Percentiles rank a stretch among this genome's conserved stretches.
Evolutionary conservation across 92 coral and sea anemone genomes (phyloP).

Genomic region (Phenganax stokvisi): DNA sequence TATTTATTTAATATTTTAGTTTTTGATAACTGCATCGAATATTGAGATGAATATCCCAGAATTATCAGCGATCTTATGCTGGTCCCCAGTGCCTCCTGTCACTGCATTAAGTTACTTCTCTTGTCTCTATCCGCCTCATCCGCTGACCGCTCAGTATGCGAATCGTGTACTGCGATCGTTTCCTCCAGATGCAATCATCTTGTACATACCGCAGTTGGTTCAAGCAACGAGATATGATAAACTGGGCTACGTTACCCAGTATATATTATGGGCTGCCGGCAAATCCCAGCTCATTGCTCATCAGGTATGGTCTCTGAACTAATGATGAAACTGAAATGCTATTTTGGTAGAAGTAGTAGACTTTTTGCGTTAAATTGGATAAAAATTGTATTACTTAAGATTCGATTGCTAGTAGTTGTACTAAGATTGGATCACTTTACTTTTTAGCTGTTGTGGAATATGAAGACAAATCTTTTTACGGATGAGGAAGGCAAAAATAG

Average conservation of each 20-base stretch:
- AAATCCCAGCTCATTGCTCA: constrained; percentile 94
- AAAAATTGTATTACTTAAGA: background rate
- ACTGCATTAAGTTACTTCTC: constrained; percentile 97
- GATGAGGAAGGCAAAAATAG: constrained; percentile 86
- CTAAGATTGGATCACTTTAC: background rate
- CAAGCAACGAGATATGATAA: constrained; percentile 93
- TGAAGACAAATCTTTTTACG: constrained; percentile 90
- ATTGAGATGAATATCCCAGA: constrained; percentile 84
- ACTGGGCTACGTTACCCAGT: constrained; percentile 88
- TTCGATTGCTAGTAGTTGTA: background rate
- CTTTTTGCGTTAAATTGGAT: background rate
- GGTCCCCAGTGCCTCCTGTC: constrained; percentile 96
- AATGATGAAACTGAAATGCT: no score
- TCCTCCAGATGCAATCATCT: constrained; percentile 87
- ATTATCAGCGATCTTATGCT: constrained; percentile 78
- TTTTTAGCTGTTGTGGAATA: constrained; percentile 89
- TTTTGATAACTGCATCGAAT: constrained; percentile 74
- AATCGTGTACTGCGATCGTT: constrained; percentile 91
- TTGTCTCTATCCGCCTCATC: constrained; percentile 94
- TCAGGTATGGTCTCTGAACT: constrained; percentile 58
- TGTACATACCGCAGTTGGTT: constrained; percentile 93
- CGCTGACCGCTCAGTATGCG: constrained; percentile 93
- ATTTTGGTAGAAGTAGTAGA: no score
- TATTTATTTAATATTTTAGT: constrained; percentile 43
- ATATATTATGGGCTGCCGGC: constrained; percentile 94